Evolutionary conservation across 2,888 invertebrate species (phyloP).

Genomic region (Tillus elongatus): DNA sequence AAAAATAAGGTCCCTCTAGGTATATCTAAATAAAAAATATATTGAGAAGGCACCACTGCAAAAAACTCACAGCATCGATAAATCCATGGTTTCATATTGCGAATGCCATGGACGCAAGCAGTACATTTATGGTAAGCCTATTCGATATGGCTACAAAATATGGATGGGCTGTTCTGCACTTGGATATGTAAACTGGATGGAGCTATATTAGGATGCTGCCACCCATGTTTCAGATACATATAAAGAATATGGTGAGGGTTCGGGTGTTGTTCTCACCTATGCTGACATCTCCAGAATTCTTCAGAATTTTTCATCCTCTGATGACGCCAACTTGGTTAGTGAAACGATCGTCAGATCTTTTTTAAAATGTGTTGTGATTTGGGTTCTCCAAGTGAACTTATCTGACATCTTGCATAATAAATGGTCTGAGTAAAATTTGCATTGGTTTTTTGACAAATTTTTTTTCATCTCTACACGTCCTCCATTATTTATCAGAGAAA

Average conservation of each 20-base stretch:
- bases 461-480: background rate
- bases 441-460: background rate
- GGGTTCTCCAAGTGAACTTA: too few relatives aligned
- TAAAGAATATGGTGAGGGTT: background rate
- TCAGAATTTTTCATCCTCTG: too few relatives aligned
- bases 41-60: background rate
- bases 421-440: background rate
- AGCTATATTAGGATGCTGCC: background rate
- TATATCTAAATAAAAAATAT: constrained; percentile 1
- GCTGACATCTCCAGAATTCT: too few relatives aligned
- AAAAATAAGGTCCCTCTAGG: background rate
- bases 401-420: background rate
- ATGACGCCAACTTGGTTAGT: too few relatives aligned
- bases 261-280: constrained; percentile 2
- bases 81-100: too few relatives aligned
- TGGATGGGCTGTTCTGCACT: background rate
- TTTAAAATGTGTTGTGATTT: too few relatives aligned
- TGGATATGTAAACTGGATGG: background rate
- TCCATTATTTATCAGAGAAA: background rate
- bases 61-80: constrained; percentile 1
- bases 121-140: constrained; percentile 3
- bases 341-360: too few relatives aligned
- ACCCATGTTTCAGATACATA: background rate
- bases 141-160: background rate
- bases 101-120: too few relatives aligned